These are phyloP conservation scores for Aleiodes alternator DNA, from an alignment of 2,888 invertebrate species.

Conservation along the genomic window DNA sequence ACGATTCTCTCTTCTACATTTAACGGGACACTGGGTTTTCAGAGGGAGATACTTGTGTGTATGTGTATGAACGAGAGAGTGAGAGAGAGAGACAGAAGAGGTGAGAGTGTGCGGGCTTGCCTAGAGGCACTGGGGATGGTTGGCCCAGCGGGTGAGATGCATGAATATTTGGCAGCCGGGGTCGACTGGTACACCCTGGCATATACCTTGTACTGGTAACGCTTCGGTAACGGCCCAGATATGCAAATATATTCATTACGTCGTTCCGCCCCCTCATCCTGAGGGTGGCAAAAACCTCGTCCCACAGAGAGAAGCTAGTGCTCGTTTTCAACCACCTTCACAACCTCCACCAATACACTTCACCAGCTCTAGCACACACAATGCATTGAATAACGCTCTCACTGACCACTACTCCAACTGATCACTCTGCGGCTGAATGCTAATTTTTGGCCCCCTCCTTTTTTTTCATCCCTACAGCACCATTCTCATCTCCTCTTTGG, in stretches of 20 bases:
- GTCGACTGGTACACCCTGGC: slow-evolving; percentile 59
- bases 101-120: slow-evolving; percentile 32
- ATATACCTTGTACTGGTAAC: slow-evolving; percentile 69
- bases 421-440: slow-evolving; percentile 31
- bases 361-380: slow-evolving; percentile 4
- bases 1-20: slow-evolving; percentile 67
- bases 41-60: background rate
- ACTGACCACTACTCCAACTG: slow-evolving; percentile 29
- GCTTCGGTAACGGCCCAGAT: slow-evolving; percentile 72
- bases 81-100: slow-evolving; percentile 29
- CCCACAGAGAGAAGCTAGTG: slow-evolving; percentile 46
- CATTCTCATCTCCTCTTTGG: background rate
- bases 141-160: slow-evolving; percentile 69
- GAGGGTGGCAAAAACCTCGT: slow-evolving; percentile 57
- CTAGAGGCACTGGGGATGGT: slow-evolving; percentile 51
- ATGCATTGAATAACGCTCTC: slow-evolving; percentile 25
- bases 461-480: background rate
- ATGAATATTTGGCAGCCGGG: slow-evolving; percentile 72
- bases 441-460: slow-evolving; percentile 2
- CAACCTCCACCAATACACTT: slow-evolving; percentile 13
- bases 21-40: slow-evolving; percentile 25
- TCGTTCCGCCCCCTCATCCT: slow-evolving; percentile 59
- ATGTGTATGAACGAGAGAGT: slow-evolving; percentile 14
- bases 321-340: slow-evolving; percentile 26
- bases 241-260: slow-evolving; percentile 76